These are phyloP conservation scores for Rhamphomyia laevipes DNA, from an alignment of 2,888 invertebrate genomes.

Conservation along the genomic window DNA sequence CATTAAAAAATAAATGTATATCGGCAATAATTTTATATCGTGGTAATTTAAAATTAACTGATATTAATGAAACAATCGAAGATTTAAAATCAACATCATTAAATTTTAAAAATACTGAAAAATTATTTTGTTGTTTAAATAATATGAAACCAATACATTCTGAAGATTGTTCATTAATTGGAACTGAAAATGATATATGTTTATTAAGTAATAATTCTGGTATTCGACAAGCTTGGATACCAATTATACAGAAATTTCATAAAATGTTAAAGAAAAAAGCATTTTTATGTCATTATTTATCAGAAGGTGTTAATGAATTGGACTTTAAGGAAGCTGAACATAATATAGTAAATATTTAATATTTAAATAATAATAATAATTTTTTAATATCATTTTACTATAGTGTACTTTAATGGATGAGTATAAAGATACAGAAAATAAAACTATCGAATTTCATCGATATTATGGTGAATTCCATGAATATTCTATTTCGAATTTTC, in stretches of 20 bases:
- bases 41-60: conserved; percentile 54
- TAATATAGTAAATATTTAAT: conserved; percentile 41
- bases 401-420: conserved; percentile 48
- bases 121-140: conserved; percentile 68
- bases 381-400: too few relatives aligned
- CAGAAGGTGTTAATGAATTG: conserved; percentile 60
- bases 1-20: conserved; percentile 57
- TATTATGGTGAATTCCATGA: too few relatives aligned
- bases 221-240: conserved; percentile 69
- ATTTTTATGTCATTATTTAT: conserved; percentile 78
- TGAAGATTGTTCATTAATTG: conserved; percentile 63
- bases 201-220: conserved; percentile 79
- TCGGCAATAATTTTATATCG: conserved; percentile 58
- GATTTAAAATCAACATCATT: conserved; percentile 60
- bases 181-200: conserved; percentile 62
- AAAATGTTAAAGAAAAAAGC: conserved; percentile 72
- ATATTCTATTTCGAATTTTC: too few relatives aligned
- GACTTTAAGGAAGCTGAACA: conserved; percentile 50
- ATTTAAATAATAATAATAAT: too few relatives aligned
- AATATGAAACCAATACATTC: conserved; percentile 65
- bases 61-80: conserved; percentile 59
- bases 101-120: conserved; percentile 71
- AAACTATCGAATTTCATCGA: too few relatives aligned
- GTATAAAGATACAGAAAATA: conserved; percentile 41
- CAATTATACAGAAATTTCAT: conserved; percentile 65